Conservation (phyloP, 2,797 vertebrate species). For the Antrozous pallidus region DNA sequence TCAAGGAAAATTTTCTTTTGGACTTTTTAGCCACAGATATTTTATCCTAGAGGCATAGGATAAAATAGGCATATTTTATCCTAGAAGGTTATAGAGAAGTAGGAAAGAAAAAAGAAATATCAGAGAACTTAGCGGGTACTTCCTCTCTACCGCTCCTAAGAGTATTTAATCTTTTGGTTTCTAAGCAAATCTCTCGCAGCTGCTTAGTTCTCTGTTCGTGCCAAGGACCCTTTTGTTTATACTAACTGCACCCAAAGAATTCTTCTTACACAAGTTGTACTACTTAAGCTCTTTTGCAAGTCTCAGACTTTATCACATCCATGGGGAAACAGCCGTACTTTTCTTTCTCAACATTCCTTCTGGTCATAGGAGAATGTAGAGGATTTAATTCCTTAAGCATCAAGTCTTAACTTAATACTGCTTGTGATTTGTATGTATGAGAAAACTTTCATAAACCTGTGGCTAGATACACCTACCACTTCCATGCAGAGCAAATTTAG, state of each 20-base stretch:
- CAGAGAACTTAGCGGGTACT: slow-evolving; percentile 1
- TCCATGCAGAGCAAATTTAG: not conserved
- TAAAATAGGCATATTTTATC: slow-evolving; percentile 4
- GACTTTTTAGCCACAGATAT: not conserved
- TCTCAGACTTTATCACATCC: slow-evolving; percentile 58
- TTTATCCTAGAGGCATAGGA: slow-evolving; percentile 38
- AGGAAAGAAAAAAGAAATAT: slow-evolving; percentile 25
- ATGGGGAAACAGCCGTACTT: slow-evolving; percentile 45
- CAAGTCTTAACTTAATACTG: slow-evolving; percentile 9
- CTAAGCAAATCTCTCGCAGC: slow-evolving; percentile 72
- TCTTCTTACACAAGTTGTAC: slow-evolving; percentile 60
- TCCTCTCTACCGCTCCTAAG: not conserved
- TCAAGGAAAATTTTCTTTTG: slow-evolving; percentile 30
- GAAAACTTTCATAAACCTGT: not conserved
- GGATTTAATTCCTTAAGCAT: slow-evolving; percentile 47
- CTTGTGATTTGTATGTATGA: not conserved
- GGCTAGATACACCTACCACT: not conserved
- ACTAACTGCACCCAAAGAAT: slow-evolving; percentile 72
- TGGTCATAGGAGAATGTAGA: slow-evolving; percentile 55
- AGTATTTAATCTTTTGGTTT: slow-evolving; percentile 69
- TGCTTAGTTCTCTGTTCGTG: slow-evolving; percentile 58
- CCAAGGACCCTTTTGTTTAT: slow-evolving; percentile 74
- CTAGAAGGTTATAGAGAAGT: not conserved
- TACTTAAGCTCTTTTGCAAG: slow-evolving; percentile 66
- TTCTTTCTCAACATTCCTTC: slow-evolving; percentile 67